A percentile compares a stretch with the other conserved stretches of the same genome.
These are phyloP conservation scores for Drosophila macrospina DNA, from an alignment of 2,888 invertebrate genomes.

Conservation along the genomic window DNA sequence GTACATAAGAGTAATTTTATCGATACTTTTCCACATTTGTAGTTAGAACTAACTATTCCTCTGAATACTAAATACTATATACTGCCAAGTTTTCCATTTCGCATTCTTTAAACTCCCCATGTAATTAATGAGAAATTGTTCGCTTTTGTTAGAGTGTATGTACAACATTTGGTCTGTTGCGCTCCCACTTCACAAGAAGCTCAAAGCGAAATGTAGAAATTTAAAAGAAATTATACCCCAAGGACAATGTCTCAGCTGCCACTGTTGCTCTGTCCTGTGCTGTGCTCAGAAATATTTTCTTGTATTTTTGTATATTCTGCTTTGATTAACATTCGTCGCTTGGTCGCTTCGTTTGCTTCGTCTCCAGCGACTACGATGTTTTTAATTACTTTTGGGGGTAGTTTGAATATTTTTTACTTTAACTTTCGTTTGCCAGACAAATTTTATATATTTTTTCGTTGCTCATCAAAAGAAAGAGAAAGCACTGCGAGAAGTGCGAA, in stretches of 20 bases:
- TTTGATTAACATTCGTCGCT: constrained; percentile 78
- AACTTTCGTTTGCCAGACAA: constrained; percentile 15
- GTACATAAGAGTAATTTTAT: too few species aligned
- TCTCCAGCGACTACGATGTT: constrained; percentile 65
- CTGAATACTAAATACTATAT: not conserved
- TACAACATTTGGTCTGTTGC: constrained; percentile 12
- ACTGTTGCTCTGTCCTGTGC: constrained; percentile 9
- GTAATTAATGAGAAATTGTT: constrained; percentile 40
- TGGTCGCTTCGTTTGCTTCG: constrained; percentile 39
- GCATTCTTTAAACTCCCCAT: not conserved
- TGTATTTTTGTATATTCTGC: constrained; percentile 69
- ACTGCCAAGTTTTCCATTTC: not conserved
- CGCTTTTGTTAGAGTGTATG: constrained; percentile 15
- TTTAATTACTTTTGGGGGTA: constrained; percentile 82
- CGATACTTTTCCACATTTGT: not conserved
- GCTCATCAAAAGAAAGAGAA: constrained; percentile 52
- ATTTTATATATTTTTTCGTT: not conserved
- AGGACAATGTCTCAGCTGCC: constrained; percentile 65
- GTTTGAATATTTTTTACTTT: constrained; percentile 56
- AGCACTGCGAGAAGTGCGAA: constrained; percentile 30
- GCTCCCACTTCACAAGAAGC: constrained; percentile 20
- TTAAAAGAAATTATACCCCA: constrained; percentile 81
- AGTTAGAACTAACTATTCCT: not conserved
- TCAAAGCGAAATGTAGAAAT: constrained; percentile 64
- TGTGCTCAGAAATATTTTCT: constrained; percentile 43